Base-by-base conservation (phyloP, 2,888 invertebrate genomes). In the Dorcus parallelipipedus region DNA sequence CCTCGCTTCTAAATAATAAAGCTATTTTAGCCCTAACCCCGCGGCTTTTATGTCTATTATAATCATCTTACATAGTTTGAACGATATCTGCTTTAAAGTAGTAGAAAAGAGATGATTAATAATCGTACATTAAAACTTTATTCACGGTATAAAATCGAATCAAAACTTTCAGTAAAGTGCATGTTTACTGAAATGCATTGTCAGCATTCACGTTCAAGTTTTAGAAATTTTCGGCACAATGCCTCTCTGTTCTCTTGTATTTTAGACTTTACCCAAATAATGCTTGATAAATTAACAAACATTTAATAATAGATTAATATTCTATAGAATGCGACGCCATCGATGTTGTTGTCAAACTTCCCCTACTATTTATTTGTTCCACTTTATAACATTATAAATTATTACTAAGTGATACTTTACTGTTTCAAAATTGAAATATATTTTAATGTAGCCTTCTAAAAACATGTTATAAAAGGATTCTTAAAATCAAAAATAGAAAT, bases 51-150 rank as follows among this genome's bases (percentile, higher is more conserved):
- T 45, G 45, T 45, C 56, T 52, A 56, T 56, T 56, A 56, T 56
- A 56, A 51, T 52, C 42, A 51, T 56, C 51, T 56, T 51, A 52
- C 54, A 49, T 54, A 48, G 47, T 47, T 49, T 56, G 38, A 52
- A 45, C 49, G 56, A 58, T 48, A 55, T 48, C 45, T 52, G 58
- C 52, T 58, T 58, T 54, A 58, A 61, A 55, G 55, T 61, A 55
- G 55, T 53, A 55, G 53, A 53, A 54, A 56, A 52, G 56, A 56
- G 47, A 55, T 60, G 62, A 63, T 63, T 60, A 60, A 63, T 63
- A 63, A 60, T 58, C 58, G 56, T 45, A 55, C 60, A 58, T 60
- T 62, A 62, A 62, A 60, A 63, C 60, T 63, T 63, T 60, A 63
- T 58, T 58, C 62, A 54, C 52, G 49, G 55, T 55, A 54, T 49